phyloP scores from a whole-genome alignment of 2,888 invertebrate species.

The Tholera decimalis region DNA sequence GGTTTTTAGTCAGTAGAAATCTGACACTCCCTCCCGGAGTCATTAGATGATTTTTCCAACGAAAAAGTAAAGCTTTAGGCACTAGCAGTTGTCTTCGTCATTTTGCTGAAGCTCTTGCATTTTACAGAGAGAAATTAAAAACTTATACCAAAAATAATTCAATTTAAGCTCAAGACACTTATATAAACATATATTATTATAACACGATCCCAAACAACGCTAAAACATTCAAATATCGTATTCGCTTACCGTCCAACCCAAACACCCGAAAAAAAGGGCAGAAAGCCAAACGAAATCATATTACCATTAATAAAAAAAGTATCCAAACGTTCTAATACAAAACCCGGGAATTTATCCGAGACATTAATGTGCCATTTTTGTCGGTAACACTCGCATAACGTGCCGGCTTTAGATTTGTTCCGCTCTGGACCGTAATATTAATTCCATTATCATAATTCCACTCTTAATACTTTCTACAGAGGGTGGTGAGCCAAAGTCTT shows the following conservation, averaged over 20 bases:
- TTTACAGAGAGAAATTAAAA: too few relatives aligned
- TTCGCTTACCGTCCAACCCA: background rate
- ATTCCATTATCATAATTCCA: constrained; percentile 77
- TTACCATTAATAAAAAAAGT: constrained; percentile 58
- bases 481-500: constrained; percentile 70
- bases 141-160: too few relatives aligned
- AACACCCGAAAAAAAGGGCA: constrained; percentile 22
- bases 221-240: constrained; percentile 10
- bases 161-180: background rate
- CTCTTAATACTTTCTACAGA: constrained; percentile 67
- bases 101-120: too few relatives aligned
- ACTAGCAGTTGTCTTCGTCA: too few relatives aligned
- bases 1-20: too few relatives aligned
- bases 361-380: constrained; percentile 63
- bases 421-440: constrained; percentile 69
- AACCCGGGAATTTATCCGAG: constrained; percentile 55
- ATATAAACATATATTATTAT: background rate
- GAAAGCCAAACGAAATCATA: constrained; percentile 57
- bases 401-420: constrained; percentile 62
- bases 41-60: too few relatives aligned
- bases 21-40: too few relatives aligned
- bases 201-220: background rate
- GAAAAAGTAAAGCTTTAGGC: too few relatives aligned
- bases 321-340: constrained; percentile 54
- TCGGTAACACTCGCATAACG: constrained; percentile 58